phyloP scores from a whole-genome alignment of 2,113 vertebrate genomes.

The Microtus oregoni region DNA sequence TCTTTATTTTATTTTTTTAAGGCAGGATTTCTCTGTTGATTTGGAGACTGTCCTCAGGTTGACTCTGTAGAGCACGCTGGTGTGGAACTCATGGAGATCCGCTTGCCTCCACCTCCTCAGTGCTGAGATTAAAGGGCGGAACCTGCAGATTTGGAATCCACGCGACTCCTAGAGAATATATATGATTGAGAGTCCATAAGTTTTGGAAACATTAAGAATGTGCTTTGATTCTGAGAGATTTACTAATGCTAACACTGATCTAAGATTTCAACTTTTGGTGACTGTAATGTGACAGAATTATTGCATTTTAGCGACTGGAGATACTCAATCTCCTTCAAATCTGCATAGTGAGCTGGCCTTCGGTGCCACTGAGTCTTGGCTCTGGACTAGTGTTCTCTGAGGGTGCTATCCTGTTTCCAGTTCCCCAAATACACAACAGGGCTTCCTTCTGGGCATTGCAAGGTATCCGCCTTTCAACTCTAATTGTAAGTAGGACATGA shows the following conservation, averaged over 20 bases:
- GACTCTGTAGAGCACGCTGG: too few relatives aligned
- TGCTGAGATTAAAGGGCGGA: too few relatives aligned
- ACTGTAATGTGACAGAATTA: constrained; percentile 8
- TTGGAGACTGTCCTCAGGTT: too few relatives aligned
- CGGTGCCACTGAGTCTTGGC: too few relatives aligned
- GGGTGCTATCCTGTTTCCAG: neutral
- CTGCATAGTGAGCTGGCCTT: neutral
- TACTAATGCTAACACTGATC: neutral
- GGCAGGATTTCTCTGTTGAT: too few relatives aligned
- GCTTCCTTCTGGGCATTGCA: constrained; percentile 6
- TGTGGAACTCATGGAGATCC: too few relatives aligned
- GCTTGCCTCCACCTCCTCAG: too few relatives aligned
- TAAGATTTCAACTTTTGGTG: constrained; percentile 32
- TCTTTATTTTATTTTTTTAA: too few relatives aligned
- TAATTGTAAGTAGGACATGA: neutral
- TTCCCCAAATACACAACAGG: neutral
- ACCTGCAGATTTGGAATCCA: too few relatives aligned
- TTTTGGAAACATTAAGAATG: neutral
- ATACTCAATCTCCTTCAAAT: neutral
- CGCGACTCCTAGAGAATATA: too few relatives aligned
- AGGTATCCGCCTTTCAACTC: neutral
- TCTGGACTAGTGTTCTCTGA: neutral
- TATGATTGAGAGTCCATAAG: too few relatives aligned
- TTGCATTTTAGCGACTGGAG: neutral
- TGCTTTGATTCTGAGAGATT: constrained; percentile 5